Evolutionary conservation across 2,113 vertebrate genomes (phyloP), one percentile per base, ranked within the genome.

Genomic region (Haemorhous mexicanus): DNA sequence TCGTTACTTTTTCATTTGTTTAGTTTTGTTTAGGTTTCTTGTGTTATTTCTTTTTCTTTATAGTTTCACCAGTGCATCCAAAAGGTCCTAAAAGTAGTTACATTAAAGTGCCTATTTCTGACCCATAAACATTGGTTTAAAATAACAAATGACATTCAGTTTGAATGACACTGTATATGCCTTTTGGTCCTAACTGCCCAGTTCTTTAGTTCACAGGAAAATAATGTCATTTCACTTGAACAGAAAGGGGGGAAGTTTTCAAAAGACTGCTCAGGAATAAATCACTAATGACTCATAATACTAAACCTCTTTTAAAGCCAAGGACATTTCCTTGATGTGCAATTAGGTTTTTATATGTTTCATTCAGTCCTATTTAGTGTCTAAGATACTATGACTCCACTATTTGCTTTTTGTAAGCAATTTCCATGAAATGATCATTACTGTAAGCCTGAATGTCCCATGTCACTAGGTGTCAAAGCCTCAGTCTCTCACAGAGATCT

Each of bases 201-300:
- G 47, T 62, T 75, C 37, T 87, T 79, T 39, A 84, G 80, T 70
- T 82, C 4, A 6, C 22, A 69, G n/a, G 30, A 82, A 90, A 94
- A 94, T 61, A 35, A 82, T 4, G 11, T 67, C 87, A 30, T 92
- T 84, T 95, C 79, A 77, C 33, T 63, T 72, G 69, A 95, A 89
- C 52, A 94, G 63, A 62, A 92, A 90, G 53, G 12, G n/a, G 33
- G 83, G 35, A 84, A 83, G 39, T 89, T 90, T 90, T 89, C 43
- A 87, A 83, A 96, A 80, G 62, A 73, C 41, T 50, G 73, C 61
- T 75, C 69, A 78, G 78, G 87, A 86, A 95, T 96, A 74, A 85
- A 93, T 17, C 46, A 62, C 59, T 90, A 94, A 93, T 90, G 73
- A 94, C 20, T 95, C 73, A 66, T 59, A 90, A 76, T 68, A 91